A percentile compares a stretch with the other conserved stretches of the same genome.
Conservation (phyloP, 2,113 vertebrate species). For the Arizona elegans region DNA sequence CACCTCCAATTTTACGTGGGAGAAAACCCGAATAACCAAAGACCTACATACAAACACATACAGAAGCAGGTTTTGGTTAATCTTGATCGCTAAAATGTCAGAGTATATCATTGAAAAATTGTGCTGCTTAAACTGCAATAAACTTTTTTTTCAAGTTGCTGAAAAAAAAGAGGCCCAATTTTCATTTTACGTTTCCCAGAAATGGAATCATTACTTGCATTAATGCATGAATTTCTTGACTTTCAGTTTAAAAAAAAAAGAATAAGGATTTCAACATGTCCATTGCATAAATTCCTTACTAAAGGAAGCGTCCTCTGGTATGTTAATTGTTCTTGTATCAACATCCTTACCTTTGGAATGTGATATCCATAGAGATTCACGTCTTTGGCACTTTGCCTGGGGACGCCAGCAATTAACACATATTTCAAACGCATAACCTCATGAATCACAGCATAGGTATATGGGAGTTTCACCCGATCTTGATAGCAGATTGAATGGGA, state of each 20-base stretch:
- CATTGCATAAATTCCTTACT: neutral
- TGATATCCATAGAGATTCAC: neutral
- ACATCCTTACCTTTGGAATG: neutral
- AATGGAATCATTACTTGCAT: neutral
- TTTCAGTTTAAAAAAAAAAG: neutral
- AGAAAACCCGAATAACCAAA: no score
- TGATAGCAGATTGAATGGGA: neutral
- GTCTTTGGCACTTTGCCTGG: neutral
- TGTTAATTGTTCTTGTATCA: neutral
- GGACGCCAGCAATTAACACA: neutral
- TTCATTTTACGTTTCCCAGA: neutral
- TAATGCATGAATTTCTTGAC: neutral
- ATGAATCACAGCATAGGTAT: neutral
- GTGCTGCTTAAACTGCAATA: neutral
- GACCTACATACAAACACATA: neutral
- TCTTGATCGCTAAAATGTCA: neutral
- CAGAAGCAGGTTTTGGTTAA: neutral
- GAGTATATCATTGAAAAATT: neutral
- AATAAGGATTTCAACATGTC: neutral
- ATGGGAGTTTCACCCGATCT: neutral
- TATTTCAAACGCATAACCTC: neutral
- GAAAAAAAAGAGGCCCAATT: neutral
- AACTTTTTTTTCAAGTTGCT: neutral
- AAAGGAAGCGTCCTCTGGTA: neutral
- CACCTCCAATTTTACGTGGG: no score